These are phyloP conservation scores for Epinotia nisella DNA, from an alignment of 2,888 invertebrate genomes.

Conservation along the genomic window DNA sequence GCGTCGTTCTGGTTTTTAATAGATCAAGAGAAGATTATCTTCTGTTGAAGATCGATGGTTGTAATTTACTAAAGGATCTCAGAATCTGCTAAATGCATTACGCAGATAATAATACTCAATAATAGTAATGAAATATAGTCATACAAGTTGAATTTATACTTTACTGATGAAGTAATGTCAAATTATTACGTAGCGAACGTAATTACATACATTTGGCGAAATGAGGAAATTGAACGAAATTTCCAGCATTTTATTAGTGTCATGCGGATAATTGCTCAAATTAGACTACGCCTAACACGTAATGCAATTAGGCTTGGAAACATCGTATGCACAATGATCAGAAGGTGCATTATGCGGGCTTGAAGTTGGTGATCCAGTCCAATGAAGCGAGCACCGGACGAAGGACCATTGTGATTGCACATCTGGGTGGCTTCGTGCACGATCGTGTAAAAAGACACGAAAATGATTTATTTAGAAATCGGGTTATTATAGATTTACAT, in stretches of 20 bases:
- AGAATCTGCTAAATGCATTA: not conserved
- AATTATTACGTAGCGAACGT: not conserved
- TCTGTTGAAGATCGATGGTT: not conserved
- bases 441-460: slow-evolving; percentile 16
- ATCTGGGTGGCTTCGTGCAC: slow-evolving; percentile 14
- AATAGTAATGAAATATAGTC: not conserved
- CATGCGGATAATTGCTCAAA: slow-evolving; percentile 28
- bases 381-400: slow-evolving; percentile 26
- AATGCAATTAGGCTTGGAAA: slow-evolving; percentile 31
- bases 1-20: slow-evolving; percentile 19
- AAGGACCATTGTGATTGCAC: slow-evolving; percentile 23
- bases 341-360: slow-evolving; percentile 25
- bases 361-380: slow-evolving; percentile 4
- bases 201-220: slow-evolving; percentile 10
- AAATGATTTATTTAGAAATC: slow-evolving; percentile 31
- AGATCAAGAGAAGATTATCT: not conserved
- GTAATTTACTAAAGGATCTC: not conserved
- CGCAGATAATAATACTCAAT: not conserved
- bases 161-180: no score
- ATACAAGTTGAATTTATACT: no score
- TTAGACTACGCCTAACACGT: slow-evolving; percentile 20
- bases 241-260: slow-evolving; percentile 11
- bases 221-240: slow-evolving; percentile 19
- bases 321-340: slow-evolving; percentile 29
- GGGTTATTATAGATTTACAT: slow-evolving; percentile 34